These are phyloP conservation scores for Planococcus citri DNA, from an alignment of 1,140 invertebrate species.

Conservation along the genomic window DNA sequence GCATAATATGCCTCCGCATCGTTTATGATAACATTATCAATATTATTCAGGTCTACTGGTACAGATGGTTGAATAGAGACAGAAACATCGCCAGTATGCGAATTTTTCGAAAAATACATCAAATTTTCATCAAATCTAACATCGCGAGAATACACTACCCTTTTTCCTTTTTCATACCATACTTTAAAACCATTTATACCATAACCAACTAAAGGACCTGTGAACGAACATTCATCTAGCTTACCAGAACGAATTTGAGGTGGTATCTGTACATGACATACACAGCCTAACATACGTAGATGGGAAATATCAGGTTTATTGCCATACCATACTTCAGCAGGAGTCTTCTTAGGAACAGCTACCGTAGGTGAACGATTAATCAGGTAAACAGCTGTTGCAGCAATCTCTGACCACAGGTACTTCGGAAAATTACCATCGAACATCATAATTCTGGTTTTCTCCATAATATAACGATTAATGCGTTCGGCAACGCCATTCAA, in stretches of 20 bases:
- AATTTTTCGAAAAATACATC: no score
- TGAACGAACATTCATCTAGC: background rate
- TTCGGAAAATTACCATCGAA: conserved; percentile 27
- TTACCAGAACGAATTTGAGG: background rate
- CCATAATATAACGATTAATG: conserved; percentile 30
- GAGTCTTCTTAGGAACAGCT: background rate
- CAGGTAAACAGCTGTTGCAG: conserved; percentile 21
- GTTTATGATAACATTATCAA: background rate
- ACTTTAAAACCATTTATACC: background rate
- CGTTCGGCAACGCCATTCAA: conserved; percentile 33
- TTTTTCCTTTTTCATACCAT: background rate
- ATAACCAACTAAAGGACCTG: conserved; percentile 19
- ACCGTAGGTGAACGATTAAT: conserved; percentile 21
- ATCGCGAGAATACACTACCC: background rate
- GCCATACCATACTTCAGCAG: conserved; percentile 11
- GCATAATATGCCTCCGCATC: background rate
- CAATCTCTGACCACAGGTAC: conserved; percentile 31
- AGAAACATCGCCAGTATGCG: no score
- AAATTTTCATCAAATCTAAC: background rate
- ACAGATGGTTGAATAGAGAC: background rate
- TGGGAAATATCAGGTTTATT: background rate
- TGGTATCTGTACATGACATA: background rate
- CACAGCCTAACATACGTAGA: conserved; percentile 11
- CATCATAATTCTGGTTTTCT: conserved; percentile 30
- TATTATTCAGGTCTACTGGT: background rate